Evolutionary conservation across 1,140 invertebrate genomes (phyloP), one percentile per base, ranked within the genome.

Genomic region (Bacillus rossius): DNA sequence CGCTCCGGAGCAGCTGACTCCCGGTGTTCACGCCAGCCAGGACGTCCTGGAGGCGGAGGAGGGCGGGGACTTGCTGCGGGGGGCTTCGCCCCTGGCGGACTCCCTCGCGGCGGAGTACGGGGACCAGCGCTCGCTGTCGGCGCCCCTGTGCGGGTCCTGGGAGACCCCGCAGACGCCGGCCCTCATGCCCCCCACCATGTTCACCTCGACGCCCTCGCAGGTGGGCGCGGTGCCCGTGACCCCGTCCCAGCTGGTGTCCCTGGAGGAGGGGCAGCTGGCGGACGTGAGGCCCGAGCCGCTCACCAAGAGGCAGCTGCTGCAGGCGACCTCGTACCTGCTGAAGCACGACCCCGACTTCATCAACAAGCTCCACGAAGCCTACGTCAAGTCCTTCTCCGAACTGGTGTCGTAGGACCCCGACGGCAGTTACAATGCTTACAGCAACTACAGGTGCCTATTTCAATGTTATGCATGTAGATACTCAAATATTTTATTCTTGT

Each of bases 331-430:
- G 66, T 90, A 94, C 76, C 78, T 96, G 52, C 77, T 95, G 23
- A 89, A 91, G 74, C 90, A 89, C 74, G 92, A 95, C 73, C 77
- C 86, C 8, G 87, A 90, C 62, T 95, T 94, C 75, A 81, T 93
- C 8, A 86, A 84, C 64, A 92, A 90, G 73, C 77, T 94, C 54
- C 91, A 95, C 72, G 91, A 94, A 76, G 91, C 90, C 48, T 94
- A 94, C 71, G 84, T 93, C 0, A 90, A 91, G 73, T 90, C 88
- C 13, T 88, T 89, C 67, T 81, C 85, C 65, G 85, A 89, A 70
- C 84, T 85, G 65, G 77, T 86, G 22, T 83, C 84, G 57, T 79
- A 78, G 61, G 52, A 34, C 4, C 10, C 10, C 4, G 29, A 7
- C 10, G 4, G 29, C 10, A 10, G 29, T 7, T 34, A 10, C 4